phyloP scores from a whole-genome alignment of 2,797 vertebrate genomes.

The Acrossocheilus fasciatus region DNA sequence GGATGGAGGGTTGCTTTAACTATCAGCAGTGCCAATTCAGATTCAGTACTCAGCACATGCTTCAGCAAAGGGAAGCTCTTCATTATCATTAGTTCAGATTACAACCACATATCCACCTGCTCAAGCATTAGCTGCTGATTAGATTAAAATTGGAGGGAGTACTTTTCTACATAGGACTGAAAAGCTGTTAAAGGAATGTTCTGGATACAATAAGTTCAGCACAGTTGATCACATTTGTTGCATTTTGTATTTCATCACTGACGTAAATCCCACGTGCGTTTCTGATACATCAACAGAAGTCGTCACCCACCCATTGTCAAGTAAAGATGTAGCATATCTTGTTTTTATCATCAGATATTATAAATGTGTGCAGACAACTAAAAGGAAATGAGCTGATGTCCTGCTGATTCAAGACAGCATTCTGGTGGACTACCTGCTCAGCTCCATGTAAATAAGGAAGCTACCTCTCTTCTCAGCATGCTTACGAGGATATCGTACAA shows the following conservation, averaged over 20 bases:
- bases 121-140: conserved; percentile 20
- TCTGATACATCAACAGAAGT: background rate
- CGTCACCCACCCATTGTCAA: background rate
- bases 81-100: conserved; percentile 31
- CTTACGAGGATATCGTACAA: background rate
- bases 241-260: background rate
- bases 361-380: background rate
- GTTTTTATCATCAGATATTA: background rate
- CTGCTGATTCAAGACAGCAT: background rate
- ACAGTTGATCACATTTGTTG: background rate
- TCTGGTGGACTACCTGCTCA: background rate
- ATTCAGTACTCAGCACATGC: conserved; percentile 8
- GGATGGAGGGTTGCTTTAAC: conserved; percentile 3
- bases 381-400: background rate
- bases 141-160: conserved; percentile 3
- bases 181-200: background rate
- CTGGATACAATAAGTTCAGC: background rate
- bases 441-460: conserved; percentile 6
- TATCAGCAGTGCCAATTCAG: conserved; percentile 5
- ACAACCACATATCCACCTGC: conserved; percentile 16
- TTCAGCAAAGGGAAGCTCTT: conserved; percentile 21
- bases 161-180: background rate
- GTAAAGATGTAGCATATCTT: background rate
- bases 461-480: background rate
- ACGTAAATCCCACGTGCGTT: background rate